Conservation (phyloP, 1,140 invertebrate species). For the Mycetomoellerius zeteki region DNA sequence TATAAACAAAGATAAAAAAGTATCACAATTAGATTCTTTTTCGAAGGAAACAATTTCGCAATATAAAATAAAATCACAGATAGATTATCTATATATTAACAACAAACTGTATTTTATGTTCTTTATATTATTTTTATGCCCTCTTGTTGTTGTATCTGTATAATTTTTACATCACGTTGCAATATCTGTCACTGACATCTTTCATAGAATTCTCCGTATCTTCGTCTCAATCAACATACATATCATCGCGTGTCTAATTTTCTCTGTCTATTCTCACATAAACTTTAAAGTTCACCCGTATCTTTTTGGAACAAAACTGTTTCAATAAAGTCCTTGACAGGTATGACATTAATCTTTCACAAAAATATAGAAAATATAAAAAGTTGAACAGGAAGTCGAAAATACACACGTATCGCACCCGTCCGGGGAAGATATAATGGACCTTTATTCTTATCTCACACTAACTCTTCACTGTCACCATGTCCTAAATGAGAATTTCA, state of each 20-base stretch:
- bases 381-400: not conserved
- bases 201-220: not conserved
- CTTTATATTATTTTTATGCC: not conserved
- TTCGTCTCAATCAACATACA: not conserved
- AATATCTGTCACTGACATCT: not conserved
- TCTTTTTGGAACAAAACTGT: not conserved
- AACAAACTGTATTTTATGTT: not conserved
- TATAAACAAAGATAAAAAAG: not conserved
- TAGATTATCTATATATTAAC: not conserved
- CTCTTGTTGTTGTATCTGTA: not conserved
- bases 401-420: not conserved
- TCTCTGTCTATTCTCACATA: not conserved
- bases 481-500: not conserved
- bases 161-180: not conserved
- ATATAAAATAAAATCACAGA: not conserved
- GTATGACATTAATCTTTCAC: conserved; percentile 16
- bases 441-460: not conserved
- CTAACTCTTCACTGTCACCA: not conserved
- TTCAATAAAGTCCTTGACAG: not conserved
- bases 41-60: not conserved
- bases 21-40: not conserved
- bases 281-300: not conserved
- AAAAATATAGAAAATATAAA: conserved; percentile 1
- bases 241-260: conserved; percentile 1
- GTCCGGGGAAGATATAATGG: not conserved